These are phyloP conservation scores for Hippopotamus amphibius DNA, from an alignment of 2,113 vertebrate species.

Conservation along the genomic window DNA sequence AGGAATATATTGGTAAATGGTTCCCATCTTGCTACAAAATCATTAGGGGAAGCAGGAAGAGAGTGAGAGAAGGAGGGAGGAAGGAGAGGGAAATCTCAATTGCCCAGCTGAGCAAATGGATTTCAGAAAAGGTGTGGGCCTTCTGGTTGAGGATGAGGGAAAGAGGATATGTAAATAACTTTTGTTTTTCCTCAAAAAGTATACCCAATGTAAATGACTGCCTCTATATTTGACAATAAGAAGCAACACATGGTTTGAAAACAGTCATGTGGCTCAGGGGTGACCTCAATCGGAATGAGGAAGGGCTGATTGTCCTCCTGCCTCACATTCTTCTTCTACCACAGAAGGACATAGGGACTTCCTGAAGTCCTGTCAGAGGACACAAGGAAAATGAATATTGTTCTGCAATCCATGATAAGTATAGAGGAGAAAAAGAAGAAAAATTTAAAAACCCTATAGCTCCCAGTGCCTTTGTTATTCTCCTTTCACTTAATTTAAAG, in stretches of 20 bases:
- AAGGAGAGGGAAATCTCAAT: not conserved
- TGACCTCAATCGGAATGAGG: not conserved
- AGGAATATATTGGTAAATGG: not conserved
- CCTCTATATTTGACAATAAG: not conserved
- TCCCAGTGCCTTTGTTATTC: not conserved
- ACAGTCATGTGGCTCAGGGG: fast-evolving
- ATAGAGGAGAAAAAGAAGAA: not conserved
- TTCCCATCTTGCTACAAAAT: not conserved
- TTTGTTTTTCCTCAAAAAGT: not conserved
- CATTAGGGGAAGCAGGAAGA: not conserved
- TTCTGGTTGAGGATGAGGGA: not conserved
- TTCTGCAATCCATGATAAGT: not conserved
- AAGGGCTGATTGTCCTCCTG: no score
- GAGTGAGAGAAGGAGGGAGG: not conserved
- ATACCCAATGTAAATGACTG: not conserved
- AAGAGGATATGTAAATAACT: not conserved
- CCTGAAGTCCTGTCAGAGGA: not conserved
- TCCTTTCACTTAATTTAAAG: not conserved
- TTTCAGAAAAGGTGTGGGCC: not conserved
- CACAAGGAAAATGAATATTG: not conserved
- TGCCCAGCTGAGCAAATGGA: not conserved
- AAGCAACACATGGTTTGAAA: not conserved
- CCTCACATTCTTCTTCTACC: not conserved
- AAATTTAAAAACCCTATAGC: not conserved
- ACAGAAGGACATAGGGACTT: not conserved